phyloP scores from a whole-genome alignment of 2,888 invertebrate genomes.

The Bedellia somnulentella region DNA sequence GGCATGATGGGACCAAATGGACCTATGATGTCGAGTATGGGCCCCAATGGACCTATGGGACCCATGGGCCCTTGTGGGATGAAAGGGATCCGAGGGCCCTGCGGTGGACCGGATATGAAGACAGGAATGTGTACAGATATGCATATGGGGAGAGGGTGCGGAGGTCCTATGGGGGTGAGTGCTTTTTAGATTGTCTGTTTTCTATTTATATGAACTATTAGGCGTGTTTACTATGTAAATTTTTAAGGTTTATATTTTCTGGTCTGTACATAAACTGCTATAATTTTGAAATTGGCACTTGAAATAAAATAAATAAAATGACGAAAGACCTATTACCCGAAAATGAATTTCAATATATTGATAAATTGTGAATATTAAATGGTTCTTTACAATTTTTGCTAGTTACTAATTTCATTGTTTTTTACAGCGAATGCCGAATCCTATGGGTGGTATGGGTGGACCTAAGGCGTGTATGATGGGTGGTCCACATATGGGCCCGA shows the following conservation, averaged over 20 bases:
- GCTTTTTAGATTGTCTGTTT: too few relatives aligned
- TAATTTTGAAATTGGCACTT: too few relatives aligned
- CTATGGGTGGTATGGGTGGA: conserved; percentile 56
- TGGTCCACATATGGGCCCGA: conserved; percentile 51
- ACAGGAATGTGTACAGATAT: conserved; percentile 53
- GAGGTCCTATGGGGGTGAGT: conserved; percentile 57
- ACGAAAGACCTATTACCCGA: too few relatives aligned
- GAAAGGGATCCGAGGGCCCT: conserved; percentile 47
- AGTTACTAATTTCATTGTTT: too few relatives aligned
- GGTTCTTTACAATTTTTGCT: too few relatives aligned
- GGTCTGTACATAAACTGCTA: too few relatives aligned
- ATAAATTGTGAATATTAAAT: too few relatives aligned
- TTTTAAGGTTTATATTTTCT: too few relatives aligned
- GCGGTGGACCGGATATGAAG: conserved; percentile 56
- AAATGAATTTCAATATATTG: too few relatives aligned
- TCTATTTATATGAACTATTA: too few relatives aligned
- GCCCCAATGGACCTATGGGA: conserved; percentile 52
- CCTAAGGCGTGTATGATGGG: conserved; percentile 58
- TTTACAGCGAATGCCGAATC: conserved; percentile 53
- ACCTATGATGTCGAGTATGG: conserved; percentile 46
- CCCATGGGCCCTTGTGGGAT: conserved; percentile 56
- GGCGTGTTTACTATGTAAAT: too few relatives aligned
- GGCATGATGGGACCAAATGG: conserved; percentile 49
- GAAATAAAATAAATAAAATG: too few relatives aligned
- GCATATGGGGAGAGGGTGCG: conserved; percentile 55